Percentiles rank a stretch among this genome's conserved stretches.
Evolutionary conservation across 2,888 invertebrate species (phyloP).

Genomic region (Orthosia incerta): DNA sequence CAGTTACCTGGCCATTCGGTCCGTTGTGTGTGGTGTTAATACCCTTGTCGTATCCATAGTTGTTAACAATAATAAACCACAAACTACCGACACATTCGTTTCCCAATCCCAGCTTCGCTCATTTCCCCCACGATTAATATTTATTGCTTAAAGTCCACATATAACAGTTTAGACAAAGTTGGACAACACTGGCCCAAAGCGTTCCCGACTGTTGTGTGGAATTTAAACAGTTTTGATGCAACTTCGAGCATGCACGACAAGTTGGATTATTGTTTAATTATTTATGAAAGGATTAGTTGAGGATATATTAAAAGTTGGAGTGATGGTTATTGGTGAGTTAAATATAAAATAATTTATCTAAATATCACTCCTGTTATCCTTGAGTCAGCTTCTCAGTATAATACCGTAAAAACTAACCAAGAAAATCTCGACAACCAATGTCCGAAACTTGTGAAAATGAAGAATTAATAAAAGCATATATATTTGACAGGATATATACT

Average conservation of each 20-base stretch:
- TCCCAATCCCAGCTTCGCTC: neutral
- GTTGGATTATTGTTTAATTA: conserved; percentile 37
- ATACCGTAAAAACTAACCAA: neutral
- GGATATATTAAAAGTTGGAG: neutral
- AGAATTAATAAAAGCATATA: neutral
- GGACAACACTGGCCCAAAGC: conserved; percentile 22
- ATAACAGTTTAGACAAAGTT: conserved; percentile 42
- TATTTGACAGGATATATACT: neutral
- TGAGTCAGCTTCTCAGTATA: neutral
- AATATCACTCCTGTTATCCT: neutral
- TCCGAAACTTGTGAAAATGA: neutral
- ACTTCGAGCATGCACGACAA: conserved; percentile 15
- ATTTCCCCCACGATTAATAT: conserved; percentile 44
- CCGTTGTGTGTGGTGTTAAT: neutral
- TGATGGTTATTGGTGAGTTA: neutral
- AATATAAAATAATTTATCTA: neutral
- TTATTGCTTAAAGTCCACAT: conserved; percentile 37
- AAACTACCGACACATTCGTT: neutral
- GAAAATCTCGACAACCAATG: neutral
- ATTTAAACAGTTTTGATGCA: conserved; percentile 44
- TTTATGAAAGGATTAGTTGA: conserved; percentile 11
- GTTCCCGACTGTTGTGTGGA: conserved; percentile 31
- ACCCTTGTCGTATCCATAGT: neutral
- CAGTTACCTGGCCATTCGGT: too few species aligned
- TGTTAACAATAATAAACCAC: neutral